Base-by-base conservation (phyloP, 1,140 invertebrate species). In the Lepidostoma basale region DNA sequence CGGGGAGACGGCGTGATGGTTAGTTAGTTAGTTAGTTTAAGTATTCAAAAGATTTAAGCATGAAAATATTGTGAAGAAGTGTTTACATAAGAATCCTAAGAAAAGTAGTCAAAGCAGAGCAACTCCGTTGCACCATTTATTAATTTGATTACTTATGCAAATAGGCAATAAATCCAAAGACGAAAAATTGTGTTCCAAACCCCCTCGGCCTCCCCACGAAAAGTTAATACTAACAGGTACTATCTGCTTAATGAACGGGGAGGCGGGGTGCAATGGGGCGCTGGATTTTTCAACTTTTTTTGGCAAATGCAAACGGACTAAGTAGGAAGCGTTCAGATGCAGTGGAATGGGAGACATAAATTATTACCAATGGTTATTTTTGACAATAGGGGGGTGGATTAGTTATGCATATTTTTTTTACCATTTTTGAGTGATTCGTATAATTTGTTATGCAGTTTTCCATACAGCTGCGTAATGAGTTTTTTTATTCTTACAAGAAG, bases 61-160 rank as follows among this genome's bases (percentile, higher is more conserved):
- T n/a, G n/a, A n/a, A n/a, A n/a, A n/a, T n/a, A n/a, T n/a, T n/a
- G n/a, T n/a, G n/a, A n/a, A n/a, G n/a, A n/a, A n/a, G n/a, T n/a
- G n/a, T n/a, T n/a, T n/a, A n/a, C n/a, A n/a, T n/a, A n/a, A n/a
- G n/a, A n/a, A n/a, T n/a, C n/a, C n/a, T n/a, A n/a, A n/a, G n/a
- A n/a, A n/a, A n/a, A n/a, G n/a, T n/a, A n/a, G n/a, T n/a, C n/a
- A n/a, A n/a, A n/a, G n/a, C n/a, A n/a, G n/a, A n/a, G n/a, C n/a
- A n/a, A n/a, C n/a, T n/a, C n/a, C n/a, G n/a, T 28, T 58, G 40
- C 28, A 69, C 42, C 56, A 68, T 68, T 72, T 72, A 72, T 72
- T 72, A 72, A 72, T 72, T 72, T 68, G 70, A 72, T 72, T 72
- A 68, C 64, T 72, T 72, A 72, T 72, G 70, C 70, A 72, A 72